Base-by-base conservation (phyloP, 2,888 invertebrate genomes). In the Polia nebulosa region DNA sequence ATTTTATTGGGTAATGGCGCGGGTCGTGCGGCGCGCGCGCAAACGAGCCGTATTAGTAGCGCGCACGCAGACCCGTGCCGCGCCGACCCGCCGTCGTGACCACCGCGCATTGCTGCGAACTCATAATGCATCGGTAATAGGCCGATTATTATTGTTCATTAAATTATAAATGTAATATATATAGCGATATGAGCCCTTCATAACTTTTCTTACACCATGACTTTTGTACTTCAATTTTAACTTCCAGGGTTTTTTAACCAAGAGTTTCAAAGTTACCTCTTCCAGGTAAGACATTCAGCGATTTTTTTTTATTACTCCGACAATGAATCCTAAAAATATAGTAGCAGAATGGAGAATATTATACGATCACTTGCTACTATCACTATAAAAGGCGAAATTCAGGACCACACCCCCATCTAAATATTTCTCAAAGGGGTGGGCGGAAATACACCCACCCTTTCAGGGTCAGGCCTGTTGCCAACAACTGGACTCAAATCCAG, bases 1-100 rank as follows among this genome's bases (percentile, higher is more conserved):
- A 95, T 95, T 94, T 94, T 93, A 94, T 95, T 92, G 93, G 91
- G 92, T 93, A 94, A 95, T 92, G 90, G 90, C 87, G 84, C 88
- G 79, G 90, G 88, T 93, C 94, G 93, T 94, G 94, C 90, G 91
- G 92, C 91, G 93, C 90, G 92, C 90, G 91, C 92, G 89, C 91
- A 91, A 90, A 90, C 92, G 88, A 89, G 87, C 92, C 91, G 90
- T 90, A 88, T 90, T 90, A 89, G 91, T 88, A 89, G 90, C 87
- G 83, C 71, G 75, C 81, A 72, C 78, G 75, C 76, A 75, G 74
- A 32, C 51, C 51, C 22, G 29, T 29, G 32, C 29, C 32, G 32
- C 77, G 80, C 76, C 70, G n/a, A 60, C 56, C 62, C 77, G 56
- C 55, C 36, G 74, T 77, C 76, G 82, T 90, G 91, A 91, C 89